Evolutionary conservation across 1,140 invertebrate species (phyloP).

Genomic region (Lucilia sericata): DNA sequence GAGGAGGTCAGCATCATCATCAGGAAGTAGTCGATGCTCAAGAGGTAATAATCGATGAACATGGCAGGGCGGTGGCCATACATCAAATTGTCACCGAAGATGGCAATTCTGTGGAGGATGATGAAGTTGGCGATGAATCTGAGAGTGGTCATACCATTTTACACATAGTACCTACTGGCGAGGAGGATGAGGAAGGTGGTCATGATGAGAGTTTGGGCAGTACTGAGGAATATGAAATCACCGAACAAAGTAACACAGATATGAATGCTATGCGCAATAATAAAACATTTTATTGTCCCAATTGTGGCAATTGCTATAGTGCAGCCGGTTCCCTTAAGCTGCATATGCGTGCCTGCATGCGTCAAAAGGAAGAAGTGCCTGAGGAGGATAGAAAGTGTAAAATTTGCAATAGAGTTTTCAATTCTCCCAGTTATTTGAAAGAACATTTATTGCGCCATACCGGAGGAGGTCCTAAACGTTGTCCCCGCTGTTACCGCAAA

Average conservation of each 20-base stretch:
- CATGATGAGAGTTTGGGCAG: conserved; percentile 48
- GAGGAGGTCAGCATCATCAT: conserved; percentile 49
- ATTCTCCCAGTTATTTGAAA: conserved; percentile 64
- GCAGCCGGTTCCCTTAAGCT: conserved; percentile 64
- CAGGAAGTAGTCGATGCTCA: conserved; percentile 58
- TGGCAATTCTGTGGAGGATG: conserved; percentile 62
- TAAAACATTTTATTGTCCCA: conserved; percentile 65
- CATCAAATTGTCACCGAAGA: conserved; percentile 58
- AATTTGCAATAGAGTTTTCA: conserved; percentile 65
- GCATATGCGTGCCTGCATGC: conserved; percentile 65
- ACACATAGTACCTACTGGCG: conserved; percentile 57
- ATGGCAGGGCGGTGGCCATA: conserved; percentile 62
- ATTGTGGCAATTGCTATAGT: conserved; percentile 65
- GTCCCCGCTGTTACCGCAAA: conserved; percentile 64
- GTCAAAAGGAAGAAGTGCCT: conserved; percentile 58
- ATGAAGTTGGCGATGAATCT: conserved; percentile 61
- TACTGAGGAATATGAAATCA: conserved; percentile 52
- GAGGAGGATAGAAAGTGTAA: conserved; percentile 63
- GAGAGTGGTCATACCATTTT: conserved; percentile 65
- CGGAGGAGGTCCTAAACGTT: conserved; percentile 64
- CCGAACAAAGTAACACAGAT: conserved; percentile 48
- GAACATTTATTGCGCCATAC: conserved; percentile 66
- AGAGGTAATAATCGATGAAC: conserved; percentile 64
- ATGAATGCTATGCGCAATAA: not conserved
- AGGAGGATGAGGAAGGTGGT: conserved; percentile 50